phyloP scores from a whole-genome alignment of 2,113 vertebrate genomes.

The Ploceus nigricollis region DNA sequence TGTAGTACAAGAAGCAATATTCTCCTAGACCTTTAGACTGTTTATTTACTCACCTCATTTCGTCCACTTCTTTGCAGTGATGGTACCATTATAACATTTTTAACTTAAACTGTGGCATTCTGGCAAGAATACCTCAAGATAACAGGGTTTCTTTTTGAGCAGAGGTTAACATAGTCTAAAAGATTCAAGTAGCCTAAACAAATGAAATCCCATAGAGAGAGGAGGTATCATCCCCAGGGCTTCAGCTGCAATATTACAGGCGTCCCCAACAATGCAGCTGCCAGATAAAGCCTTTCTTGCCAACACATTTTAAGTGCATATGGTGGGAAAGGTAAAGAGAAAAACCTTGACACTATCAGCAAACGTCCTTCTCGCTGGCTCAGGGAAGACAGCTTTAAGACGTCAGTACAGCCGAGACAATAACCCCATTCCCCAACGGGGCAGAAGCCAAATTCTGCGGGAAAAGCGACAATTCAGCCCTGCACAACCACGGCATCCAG shows the following conservation, averaged over 20 bases:
- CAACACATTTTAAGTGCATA: accelerated
- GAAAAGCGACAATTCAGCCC: not conserved
- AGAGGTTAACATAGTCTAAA: not conserved
- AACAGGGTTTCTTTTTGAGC: not conserved
- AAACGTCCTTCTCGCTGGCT: accelerated
- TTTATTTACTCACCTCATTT: not conserved
- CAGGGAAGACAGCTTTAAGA: not conserved
- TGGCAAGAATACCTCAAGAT: not conserved
- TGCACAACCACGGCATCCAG: accelerated
- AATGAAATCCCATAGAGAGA: not conserved
- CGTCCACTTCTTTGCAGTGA: not conserved
- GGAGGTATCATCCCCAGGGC: not conserved
- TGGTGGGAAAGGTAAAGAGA: not conserved
- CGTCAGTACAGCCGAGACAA: not conserved
- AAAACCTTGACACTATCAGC: not conserved
- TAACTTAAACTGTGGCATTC: not conserved
- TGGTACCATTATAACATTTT: not conserved
- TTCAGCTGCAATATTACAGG: not conserved
- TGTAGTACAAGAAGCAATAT: not conserved
- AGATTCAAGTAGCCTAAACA: not conserved
- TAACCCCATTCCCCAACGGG: accelerated
- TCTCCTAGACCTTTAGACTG: not conserved
- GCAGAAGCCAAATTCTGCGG: not conserved
- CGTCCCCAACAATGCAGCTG: accelerated
- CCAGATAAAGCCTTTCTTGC: not conserved